These are phyloP conservation scores for Agrenia bidenticulata DNA, from an alignment of 2,888 invertebrate species.

Conservation along the genomic window DNA sequence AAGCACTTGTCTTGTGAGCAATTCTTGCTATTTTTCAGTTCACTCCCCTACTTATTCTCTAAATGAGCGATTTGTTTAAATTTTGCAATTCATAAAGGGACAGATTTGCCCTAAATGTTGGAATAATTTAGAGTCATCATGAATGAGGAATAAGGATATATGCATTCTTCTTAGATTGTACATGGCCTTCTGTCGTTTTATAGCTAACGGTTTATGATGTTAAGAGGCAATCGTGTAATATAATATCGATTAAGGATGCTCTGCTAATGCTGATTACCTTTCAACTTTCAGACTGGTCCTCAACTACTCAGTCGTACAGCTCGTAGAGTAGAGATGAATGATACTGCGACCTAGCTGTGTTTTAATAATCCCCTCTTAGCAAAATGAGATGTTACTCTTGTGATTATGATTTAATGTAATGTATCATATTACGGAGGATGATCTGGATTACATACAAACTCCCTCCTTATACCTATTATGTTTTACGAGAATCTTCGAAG, in stretches of 20 bases:
- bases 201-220: neutral
- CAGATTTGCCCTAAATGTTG: too few relatives aligned
- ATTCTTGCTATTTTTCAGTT: too few relatives aligned
- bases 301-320: too few relatives aligned
- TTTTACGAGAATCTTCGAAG: slow-evolving; percentile 26
- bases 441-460: slow-evolving; percentile 14
- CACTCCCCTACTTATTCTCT: too few relatives aligned
- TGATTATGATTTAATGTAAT: slow-evolving; percentile 16
- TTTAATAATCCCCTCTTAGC: slow-evolving; percentile 12
- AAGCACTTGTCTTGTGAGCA: too few relatives aligned
- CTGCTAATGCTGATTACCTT: slow-evolving; percentile 27
- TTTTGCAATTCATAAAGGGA: too few relatives aligned
- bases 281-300: neutral
- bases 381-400: slow-evolving; percentile 19
- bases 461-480: slow-evolving; percentile 6
- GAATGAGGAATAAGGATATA: slow-evolving; percentile 3
- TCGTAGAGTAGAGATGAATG: slow-evolving; percentile 10
- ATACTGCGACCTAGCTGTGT: neutral
- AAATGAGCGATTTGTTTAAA: too few relatives aligned
- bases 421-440: slow-evolving; percentile 17
- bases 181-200: slow-evolving; percentile 2
- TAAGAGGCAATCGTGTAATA: neutral
- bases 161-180: slow-evolving; percentile 1
- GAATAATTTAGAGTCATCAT: slow-evolving; percentile 1
- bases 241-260: slow-evolving; percentile 6